These are phyloP conservation scores for Brevimyrus niger DNA, from an alignment of 2,113 vertebrate genomes.

Conservation along the genomic window DNA sequence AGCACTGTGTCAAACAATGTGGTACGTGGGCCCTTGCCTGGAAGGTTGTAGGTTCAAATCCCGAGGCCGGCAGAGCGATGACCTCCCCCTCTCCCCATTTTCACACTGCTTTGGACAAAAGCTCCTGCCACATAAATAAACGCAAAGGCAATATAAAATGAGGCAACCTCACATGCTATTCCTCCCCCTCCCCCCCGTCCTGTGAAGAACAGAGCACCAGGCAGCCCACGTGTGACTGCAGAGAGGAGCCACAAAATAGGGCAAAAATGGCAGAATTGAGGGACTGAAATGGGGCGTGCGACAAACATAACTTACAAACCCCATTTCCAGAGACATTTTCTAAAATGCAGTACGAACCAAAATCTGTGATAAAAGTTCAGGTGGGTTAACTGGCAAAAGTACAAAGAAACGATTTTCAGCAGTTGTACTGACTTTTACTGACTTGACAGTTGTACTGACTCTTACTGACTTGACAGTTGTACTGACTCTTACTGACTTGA, in stretches of 20 bases:
- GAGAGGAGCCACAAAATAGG: neutral
- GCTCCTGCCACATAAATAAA: neutral
- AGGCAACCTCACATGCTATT: neutral
- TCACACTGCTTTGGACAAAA: neutral
- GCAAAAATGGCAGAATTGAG: neutral
- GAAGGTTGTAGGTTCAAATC: neutral
- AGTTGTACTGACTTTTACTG: neutral
- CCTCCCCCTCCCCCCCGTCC: neutral
- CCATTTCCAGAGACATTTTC: neutral
- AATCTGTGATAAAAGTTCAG: neutral
- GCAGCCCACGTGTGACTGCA: neutral
- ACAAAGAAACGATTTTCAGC: neutral
- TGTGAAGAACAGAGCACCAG: neutral
- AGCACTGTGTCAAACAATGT: neutral
- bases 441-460: too few species aligned
- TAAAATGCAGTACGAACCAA: neutral
- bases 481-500: too few species aligned
- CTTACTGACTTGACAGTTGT: too few species aligned
- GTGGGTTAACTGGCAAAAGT: neutral
- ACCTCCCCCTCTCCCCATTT: neutral
- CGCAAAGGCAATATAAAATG: neutral
- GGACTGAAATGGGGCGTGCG: neutral
- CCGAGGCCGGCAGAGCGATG: neutral
- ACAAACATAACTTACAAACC: neutral
- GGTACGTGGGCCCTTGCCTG: neutral